Percentiles rank a stretch among this genome's conserved stretches.
Evolutionary conservation across 1,140 invertebrate genomes (phyloP).

Genomic region (Trichoplusia ni): DNA sequence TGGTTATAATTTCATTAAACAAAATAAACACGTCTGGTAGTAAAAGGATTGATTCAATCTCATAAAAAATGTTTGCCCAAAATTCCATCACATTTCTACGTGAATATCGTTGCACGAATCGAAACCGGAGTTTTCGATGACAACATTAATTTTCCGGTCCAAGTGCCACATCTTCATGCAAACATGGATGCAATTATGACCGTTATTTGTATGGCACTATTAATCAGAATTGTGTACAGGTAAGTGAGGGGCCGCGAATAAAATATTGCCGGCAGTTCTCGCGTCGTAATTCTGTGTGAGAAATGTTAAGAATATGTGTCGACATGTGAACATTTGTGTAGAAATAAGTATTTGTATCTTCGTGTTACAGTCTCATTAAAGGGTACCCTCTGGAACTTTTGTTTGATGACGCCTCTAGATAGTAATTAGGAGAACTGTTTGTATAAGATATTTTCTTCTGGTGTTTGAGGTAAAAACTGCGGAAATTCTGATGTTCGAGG

Average conservation of each 20-base stretch:
- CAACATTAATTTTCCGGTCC: conserved; percentile 48
- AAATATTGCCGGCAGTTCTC: conserved; percentile 32
- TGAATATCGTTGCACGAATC: conserved; percentile 42
- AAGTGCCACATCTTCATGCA: conserved; percentile 2
- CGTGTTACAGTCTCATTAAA: conserved; percentile 29
- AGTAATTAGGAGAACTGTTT: conserved; percentile 30
- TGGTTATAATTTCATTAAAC: background rate
- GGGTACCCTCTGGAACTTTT: conserved; percentile 8
- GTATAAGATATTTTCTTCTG: background rate
- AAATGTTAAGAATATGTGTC: conserved; percentile 43
- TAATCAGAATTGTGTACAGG: background rate
- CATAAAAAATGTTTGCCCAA: conserved; percentile 25
- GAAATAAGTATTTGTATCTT: background rate
- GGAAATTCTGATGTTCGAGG: background rate
- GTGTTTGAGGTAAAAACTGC: background rate
- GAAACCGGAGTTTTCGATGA: conserved; percentile 41
- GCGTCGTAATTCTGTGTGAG: conserved; percentile 38
- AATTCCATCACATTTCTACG: conserved; percentile 33
- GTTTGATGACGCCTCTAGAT: conserved; percentile 19
- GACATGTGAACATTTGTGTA: conserved; percentile 36
- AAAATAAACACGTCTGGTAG: conserved; percentile 5
- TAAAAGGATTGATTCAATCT: conserved; percentile 20
- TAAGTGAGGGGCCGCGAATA: background rate
- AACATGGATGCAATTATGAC: background rate
- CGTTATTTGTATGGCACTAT: background rate